A percentile compares a stretch with the other conserved stretches of the same genome.
Conservation (phyloP, 2,888 invertebrate genomes). For the Cabera pusaria region DNA sequence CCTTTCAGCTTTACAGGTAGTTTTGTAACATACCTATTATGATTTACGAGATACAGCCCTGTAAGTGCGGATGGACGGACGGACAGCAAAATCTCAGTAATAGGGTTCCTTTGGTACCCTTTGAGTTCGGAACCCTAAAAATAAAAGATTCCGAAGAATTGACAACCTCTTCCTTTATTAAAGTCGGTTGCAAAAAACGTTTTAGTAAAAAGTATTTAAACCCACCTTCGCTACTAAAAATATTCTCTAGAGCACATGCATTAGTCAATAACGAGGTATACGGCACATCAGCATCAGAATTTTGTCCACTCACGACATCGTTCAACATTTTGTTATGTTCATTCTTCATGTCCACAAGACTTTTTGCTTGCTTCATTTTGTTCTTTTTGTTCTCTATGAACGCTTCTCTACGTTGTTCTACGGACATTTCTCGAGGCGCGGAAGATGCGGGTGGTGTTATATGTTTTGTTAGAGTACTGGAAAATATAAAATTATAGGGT, state of each 20-base stretch:
- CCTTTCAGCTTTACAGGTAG: no score
- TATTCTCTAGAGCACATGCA: constrained; percentile 64
- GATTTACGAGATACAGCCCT: no score
- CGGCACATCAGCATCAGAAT: constrained; percentile 71
- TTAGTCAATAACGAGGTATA: constrained; percentile 70
- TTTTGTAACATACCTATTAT: no score
- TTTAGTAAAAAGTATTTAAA: no score
- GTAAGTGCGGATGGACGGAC: no score
- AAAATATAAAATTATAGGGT: constrained; percentile 30
- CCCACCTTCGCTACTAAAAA: constrained; percentile 68
- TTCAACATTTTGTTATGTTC: constrained; percentile 57
- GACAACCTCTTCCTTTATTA: no score
- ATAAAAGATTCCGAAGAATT: no score
- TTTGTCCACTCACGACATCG: constrained; percentile 56
- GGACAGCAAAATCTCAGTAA: no score
- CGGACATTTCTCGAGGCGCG: constrained; percentile 53
- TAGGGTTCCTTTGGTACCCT: no score
- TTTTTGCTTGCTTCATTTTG: constrained; percentile 66
- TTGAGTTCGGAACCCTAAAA: no score
- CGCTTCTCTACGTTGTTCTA: constrained; percentile 63
- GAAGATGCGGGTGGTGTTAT: constrained; percentile 85
- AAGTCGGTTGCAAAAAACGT: no score
- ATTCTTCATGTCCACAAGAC: constrained; percentile 64
- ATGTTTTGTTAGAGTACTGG: constrained; percentile 87
- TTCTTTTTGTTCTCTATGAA: constrained; percentile 69